Evolutionary conservation across 2,888 invertebrate species (phyloP), one percentile per base, ranked within the genome.

Genomic region (Penaeus monodon): DNA sequence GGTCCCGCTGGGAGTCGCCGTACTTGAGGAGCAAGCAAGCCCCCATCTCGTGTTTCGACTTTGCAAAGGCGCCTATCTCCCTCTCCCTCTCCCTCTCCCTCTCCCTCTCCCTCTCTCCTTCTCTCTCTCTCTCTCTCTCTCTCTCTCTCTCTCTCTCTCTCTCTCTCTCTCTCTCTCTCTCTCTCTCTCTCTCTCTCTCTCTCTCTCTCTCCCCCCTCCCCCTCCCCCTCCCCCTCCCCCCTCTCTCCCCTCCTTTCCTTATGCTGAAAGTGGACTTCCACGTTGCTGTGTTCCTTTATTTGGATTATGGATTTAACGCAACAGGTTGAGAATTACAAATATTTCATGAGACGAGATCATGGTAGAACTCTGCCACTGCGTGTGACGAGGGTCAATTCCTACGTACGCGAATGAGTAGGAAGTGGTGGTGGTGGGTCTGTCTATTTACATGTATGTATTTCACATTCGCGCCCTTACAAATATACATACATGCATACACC

Each of bases 1-100:
- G 17, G 57, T 2, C 57, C 57, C 14, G 57, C 57, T 17, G 57
- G 57, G 57, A 57, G 57, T 29, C 79, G 27, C 64, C 33, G 22
- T 24, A 22, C 24, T 73, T 24, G 44, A 24, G 44, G 38, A 38
- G 63, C 20, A 38, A 38, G 63, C 64, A 57, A n/a, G 38, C 38
- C 64, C 64, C 63, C 79, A n/a, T 63, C 33, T 27, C 63, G 33
- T 64, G 33, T 79, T 33, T 79, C 33, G 33, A 70, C 82, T 29
- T 73, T 57, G 38, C 44, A 29, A 38, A 38, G 24, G 24, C 66
- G 29, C 65, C 79, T 79, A 20, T 2, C 27, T 20, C 17, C 33
- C 77, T 20, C 6, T 76, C 74, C 4, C 74, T 29, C 27, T 6
- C 33, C 44, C 33, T 7, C 22, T 6, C 27, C 8, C 33, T 27